Conservation (phyloP, 2,888 invertebrate species). For the Caenorhabditis imperialis region DNA sequence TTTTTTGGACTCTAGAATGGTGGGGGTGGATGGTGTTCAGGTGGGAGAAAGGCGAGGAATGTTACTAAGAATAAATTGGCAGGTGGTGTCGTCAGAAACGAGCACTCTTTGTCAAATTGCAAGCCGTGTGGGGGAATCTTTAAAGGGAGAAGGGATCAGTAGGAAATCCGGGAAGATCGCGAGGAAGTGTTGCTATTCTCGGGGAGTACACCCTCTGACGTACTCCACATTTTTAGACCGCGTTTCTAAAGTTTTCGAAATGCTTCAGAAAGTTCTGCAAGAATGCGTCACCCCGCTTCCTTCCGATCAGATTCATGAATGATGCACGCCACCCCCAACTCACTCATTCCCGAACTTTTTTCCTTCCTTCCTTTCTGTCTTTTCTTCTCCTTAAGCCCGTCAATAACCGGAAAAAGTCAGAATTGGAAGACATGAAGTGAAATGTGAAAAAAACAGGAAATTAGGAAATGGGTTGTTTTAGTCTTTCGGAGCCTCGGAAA, state of each 20-base stretch:
- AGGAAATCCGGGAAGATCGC: neutral
- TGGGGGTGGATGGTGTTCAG: no score
- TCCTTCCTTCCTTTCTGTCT: no score
- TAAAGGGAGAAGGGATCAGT: neutral
- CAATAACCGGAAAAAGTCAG: neutral
- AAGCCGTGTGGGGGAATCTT: no score
- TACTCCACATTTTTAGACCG: no score
- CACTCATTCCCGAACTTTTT: neutral
- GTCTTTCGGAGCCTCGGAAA: neutral
- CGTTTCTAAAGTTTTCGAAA: no score
- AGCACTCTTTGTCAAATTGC: no score
- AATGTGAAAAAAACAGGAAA: constrained; percentile 17
- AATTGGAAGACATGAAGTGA: neutral
- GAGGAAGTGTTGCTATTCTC: neutral
- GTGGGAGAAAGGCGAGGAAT: no score
- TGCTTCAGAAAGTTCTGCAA: neutral
- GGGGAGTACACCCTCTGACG: no score
- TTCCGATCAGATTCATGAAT: constrained; percentile 12
- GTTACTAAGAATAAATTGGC: no score
- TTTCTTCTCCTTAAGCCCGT: neutral
- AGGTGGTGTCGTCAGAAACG: no score
- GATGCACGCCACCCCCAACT: constrained; percentile 7
- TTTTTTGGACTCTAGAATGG: neutral
- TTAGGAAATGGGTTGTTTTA: neutral
- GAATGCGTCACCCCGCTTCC: no score